Conservation (phyloP, 2,888 invertebrate genomes). For the Imbricaverruca yamaguchii region DNA sequence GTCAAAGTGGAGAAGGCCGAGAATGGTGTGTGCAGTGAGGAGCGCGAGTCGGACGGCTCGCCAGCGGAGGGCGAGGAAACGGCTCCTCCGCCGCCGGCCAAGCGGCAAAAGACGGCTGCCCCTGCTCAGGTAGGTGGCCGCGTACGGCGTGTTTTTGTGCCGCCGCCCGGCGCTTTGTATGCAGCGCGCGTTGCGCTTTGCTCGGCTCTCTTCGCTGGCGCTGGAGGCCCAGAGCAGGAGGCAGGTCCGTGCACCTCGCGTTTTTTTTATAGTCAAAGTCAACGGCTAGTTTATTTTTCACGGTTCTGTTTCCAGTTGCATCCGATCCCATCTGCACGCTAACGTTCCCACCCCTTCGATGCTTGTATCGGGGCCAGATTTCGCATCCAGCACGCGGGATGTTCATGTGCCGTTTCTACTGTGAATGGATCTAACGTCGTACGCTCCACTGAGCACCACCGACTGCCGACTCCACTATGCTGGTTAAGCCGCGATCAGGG, state of each 20-base stretch:
- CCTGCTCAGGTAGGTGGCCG: slow-evolving; percentile 12
- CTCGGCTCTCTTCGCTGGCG: not conserved
- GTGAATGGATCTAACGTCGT: too few relatives aligned
- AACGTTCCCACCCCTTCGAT: too few relatives aligned
- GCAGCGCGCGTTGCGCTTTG: not conserved
- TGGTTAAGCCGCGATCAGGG: too few relatives aligned
- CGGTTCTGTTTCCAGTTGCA: too few relatives aligned
- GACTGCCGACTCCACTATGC: too few relatives aligned
- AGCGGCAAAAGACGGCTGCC: slow-evolving; percentile 5
- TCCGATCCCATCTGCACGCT: too few relatives aligned
- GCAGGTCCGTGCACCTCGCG: too few relatives aligned
- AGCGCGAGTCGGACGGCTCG: slow-evolving; percentile 23
- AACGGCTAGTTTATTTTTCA: too few relatives aligned
- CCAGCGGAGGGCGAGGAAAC: slow-evolving; percentile 20
- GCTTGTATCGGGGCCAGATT: too few relatives aligned
- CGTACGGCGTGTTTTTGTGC: not conserved
- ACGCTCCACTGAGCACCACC: too few relatives aligned
- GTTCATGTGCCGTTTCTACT: too few relatives aligned
- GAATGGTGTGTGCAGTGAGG: slow-evolving; percentile 20
- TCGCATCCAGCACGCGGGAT: too few relatives aligned
- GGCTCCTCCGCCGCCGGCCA: slow-evolving; percentile 24
- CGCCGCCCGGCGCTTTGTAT: not conserved
- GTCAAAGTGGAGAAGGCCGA: slow-evolving; percentile 23
- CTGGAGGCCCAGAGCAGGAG: not conserved
- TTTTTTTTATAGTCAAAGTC: not conserved